phyloP scores from a whole-genome alignment of 2,797 vertebrate genomes.

The Premnoplex brunnescens region DNA sequence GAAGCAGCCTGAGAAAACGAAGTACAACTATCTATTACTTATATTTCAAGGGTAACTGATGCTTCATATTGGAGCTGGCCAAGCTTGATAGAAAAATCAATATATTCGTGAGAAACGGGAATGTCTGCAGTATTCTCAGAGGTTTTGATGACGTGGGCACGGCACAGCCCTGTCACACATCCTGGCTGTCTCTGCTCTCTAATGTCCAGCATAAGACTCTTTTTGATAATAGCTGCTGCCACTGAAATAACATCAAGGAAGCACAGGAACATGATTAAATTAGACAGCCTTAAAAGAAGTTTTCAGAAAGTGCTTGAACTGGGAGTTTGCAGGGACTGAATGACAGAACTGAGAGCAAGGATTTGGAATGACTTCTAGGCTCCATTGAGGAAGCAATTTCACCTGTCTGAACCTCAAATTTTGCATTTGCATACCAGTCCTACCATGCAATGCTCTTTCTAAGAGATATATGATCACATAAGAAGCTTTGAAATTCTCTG shows the following conservation, averaged over 20 bases:
- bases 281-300: background rate
- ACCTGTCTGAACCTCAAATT: background rate
- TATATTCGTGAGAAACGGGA: background rate
- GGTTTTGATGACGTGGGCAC: background rate
- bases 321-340: background rate
- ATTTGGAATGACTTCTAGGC: background rate
- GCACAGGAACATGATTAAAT: background rate
- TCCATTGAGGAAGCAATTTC: background rate
- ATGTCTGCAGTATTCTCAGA: background rate
- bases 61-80: background rate
- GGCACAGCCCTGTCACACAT: background rate
- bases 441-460: background rate
- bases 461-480: background rate
- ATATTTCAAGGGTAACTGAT: background rate
- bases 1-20: background rate
- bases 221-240: background rate
- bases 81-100: background rate
- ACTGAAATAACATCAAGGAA: background rate
- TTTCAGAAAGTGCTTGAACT: background rate
- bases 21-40: background rate
- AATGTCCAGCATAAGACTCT: background rate
- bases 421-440: background rate
- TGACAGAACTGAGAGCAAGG: background rate
- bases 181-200: background rate
- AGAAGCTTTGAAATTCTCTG: background rate